phyloP scores from a whole-genome alignment of 2,888 invertebrate species.

The Ferdinandea cuprea region DNA sequence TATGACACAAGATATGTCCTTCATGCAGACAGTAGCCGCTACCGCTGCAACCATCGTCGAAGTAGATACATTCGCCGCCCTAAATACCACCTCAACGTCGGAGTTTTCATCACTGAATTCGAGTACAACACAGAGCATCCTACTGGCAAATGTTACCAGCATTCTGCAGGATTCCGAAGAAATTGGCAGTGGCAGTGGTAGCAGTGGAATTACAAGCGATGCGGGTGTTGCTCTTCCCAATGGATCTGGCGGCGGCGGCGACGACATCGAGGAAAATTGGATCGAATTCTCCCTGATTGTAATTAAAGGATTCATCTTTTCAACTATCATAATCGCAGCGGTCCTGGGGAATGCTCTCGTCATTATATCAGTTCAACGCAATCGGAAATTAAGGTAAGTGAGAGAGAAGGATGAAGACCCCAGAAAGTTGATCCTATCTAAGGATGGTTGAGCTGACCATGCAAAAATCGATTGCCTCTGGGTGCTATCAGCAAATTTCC shows the following conservation, averaged over 20 bases:
- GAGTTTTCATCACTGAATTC: slow-evolving; percentile 56
- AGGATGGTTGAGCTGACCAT: too few relatives aligned
- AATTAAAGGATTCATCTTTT: slow-evolving; percentile 91
- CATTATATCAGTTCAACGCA: slow-evolving; percentile 83
- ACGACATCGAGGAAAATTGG: slow-evolving; percentile 82
- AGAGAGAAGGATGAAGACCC: slow-evolving; percentile 33
- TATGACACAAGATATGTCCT: slow-evolving; percentile 76
- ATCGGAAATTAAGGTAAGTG: slow-evolving; percentile 83
- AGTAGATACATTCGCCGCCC: slow-evolving; percentile 65
- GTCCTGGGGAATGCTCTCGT: slow-evolving; percentile 96
- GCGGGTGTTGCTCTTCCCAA: slow-evolving; percentile 33
- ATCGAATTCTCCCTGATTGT: slow-evolving; percentile 85
- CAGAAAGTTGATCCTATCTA: too few relatives aligned
- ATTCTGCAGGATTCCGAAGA: slow-evolving; percentile 64
- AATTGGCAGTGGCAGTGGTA: slow-evolving; percentile 52
- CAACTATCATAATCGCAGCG: slow-evolving; percentile 93
- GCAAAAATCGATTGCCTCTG: too few relatives aligned
- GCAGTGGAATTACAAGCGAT: slow-evolving; percentile 55
- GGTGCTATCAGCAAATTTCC: too few relatives aligned
- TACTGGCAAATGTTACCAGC: slow-evolving; percentile 59
- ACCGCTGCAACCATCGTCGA: slow-evolving; percentile 59
- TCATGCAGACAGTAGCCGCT: slow-evolving; percentile 75
- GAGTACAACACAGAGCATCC: slow-evolving; percentile 61
- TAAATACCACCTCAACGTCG: slow-evolving; percentile 58
- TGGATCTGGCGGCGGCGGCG: slow-evolving; percentile 22